Evolutionary conservation across 2,888 invertebrate genomes (phyloP).

Genomic region (Andrena hattorfiana): DNA sequence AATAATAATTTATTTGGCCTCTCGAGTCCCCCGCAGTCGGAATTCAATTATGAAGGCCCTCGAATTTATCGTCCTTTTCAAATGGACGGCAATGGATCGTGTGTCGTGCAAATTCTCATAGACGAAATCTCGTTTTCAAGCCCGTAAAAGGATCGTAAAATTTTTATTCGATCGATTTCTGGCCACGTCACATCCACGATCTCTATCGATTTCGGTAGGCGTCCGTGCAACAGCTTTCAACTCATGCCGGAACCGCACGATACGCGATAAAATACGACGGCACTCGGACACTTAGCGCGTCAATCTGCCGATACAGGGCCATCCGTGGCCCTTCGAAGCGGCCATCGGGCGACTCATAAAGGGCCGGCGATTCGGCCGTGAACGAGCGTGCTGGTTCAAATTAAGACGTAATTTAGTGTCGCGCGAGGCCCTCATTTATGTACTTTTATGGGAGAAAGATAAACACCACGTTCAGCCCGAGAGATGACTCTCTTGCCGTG

Average conservation of each 20-base stretch:
- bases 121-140: neutral
- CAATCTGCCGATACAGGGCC: conserved; percentile 59
- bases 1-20: conserved; percentile 15
- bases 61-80: neutral
- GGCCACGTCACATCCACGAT: neutral
- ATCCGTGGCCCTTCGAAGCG: conserved; percentile 32
- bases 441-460: conserved; percentile 69
- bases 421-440: conserved; percentile 65
- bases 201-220: conserved; percentile 21
- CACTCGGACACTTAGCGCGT: conserved; percentile 63
- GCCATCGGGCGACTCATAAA: conserved; percentile 53
- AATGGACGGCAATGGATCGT: neutral
- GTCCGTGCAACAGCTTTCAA: conserved; percentile 55
- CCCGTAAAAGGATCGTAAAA: neutral
- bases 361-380: conserved; percentile 42
- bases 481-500: conserved; percentile 74
- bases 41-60: conserved; percentile 31
- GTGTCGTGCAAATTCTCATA: neutral
- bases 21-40: neutral
- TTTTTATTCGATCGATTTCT: neutral
- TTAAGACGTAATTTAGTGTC: conserved; percentile 73
- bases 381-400: conserved; percentile 58
- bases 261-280: conserved; percentile 63
- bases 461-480: conserved; percentile 63
- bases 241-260: conserved; percentile 29